Conservation (phyloP, 1,140 invertebrate species). For the Sycobia sp. region DNA sequence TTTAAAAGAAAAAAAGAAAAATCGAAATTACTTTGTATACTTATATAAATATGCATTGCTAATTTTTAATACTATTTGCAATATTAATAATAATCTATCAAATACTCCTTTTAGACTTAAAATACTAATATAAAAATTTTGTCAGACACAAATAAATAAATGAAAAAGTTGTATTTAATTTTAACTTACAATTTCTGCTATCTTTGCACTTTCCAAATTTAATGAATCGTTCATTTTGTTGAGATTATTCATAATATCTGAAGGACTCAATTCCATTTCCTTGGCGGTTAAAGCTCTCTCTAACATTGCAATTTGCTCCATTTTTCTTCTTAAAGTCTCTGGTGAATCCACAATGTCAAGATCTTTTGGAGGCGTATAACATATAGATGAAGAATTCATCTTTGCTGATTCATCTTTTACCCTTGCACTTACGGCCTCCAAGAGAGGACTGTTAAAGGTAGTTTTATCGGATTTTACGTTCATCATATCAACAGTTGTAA, state of each 20-base stretch:
- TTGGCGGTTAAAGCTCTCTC: conserved; percentile 20
- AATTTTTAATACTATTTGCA: too few relatives aligned
- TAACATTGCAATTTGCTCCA: conserved; percentile 28
- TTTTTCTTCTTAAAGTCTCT: conserved; percentile 15
- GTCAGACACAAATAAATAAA: too few relatives aligned
- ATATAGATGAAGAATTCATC: neutral
- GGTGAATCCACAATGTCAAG: conserved; percentile 25
- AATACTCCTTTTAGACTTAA: too few relatives aligned
- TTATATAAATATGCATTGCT: too few relatives aligned
- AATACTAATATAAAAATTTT: too few relatives aligned
- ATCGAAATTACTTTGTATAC: too few relatives aligned
- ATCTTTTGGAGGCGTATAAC: conserved; percentile 8
- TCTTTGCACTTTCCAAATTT: conserved; percentile 18
- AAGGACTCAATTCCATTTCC: neutral
- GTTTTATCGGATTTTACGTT: conserved; percentile 2
- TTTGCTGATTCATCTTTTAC: conserved; percentile 23
- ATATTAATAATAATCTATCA: too few relatives aligned
- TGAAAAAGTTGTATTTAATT: too few relatives aligned
- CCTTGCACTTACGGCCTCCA: conserved; percentile 20
- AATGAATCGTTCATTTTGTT: conserved; percentile 4
- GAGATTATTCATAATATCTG: conserved; percentile 3
- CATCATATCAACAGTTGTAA: conserved; percentile 3
- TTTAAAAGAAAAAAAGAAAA: too few relatives aligned
- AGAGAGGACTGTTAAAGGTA: conserved; percentile 7
- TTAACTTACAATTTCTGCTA: conserved; percentile 26